A percentile compares a stretch with the other conserved stretches of the same genome.
Evolutionary conservation across 2,888 invertebrate genomes (phyloP).

Genomic region (Eupeodes luniger): DNA sequence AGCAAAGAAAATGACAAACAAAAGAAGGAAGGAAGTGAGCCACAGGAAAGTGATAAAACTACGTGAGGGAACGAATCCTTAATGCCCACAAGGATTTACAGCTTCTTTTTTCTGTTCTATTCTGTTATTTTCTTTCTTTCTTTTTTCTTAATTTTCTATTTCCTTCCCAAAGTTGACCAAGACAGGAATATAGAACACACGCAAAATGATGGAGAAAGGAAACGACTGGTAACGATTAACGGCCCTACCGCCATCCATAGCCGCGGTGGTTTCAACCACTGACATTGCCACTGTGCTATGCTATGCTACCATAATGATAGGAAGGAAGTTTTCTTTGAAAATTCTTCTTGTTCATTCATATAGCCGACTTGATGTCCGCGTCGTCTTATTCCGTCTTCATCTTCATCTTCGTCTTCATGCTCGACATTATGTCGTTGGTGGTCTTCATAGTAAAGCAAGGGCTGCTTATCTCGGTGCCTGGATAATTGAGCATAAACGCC

Average conservation of each 20-base stretch:
- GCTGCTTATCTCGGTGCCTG: constrained; percentile 72
- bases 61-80: constrained; percentile 56
- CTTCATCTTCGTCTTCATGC: background rate
- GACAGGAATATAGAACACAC: constrained; percentile 41
- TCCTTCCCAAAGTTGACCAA: constrained; percentile 60
- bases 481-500: constrained; percentile 75
- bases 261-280: background rate
- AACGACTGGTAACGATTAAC: constrained; percentile 71
- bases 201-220: constrained; percentile 36
- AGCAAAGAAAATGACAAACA: constrained; percentile 56
- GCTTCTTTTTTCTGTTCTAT: constrained; percentile 41
- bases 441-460: constrained; percentile 20
- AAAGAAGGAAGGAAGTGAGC: constrained; percentile 42
- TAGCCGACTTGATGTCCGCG: background rate
- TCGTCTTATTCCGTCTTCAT: constrained; percentile 13
- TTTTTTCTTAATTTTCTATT: constrained; percentile 61
- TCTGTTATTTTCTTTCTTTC: constrained; percentile 25
- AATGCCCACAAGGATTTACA: constrained; percentile 74
- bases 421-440: background rate
- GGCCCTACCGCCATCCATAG: constrained; percentile 21
- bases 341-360: background rate
- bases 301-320: background rate
- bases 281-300: background rate
- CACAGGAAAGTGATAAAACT: constrained; percentile 72
- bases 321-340: constrained; percentile 38